These are phyloP conservation scores for Aporrectodea caliginosa DNA, from an alignment of 1,140 invertebrate genomes.

Conservation along the genomic window DNA sequence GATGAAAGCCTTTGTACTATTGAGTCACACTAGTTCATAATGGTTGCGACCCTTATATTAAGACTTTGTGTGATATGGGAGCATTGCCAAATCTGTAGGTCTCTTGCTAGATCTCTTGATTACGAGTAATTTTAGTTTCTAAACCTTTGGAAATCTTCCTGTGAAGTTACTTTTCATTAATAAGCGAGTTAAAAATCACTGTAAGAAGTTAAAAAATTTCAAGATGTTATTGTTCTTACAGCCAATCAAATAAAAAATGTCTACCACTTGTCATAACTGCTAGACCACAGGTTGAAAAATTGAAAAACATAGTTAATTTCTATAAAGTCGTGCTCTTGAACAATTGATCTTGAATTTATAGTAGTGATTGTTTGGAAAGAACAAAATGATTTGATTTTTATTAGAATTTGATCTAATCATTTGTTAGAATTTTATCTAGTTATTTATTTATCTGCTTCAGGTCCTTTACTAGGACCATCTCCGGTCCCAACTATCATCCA, in stretches of 20 bases:
- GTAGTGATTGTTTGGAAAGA: not conserved
- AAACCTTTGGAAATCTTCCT: too few species aligned
- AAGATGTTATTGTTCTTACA: too few species aligned
- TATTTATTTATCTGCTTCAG: conserved; percentile 35
- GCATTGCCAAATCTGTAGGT: not conserved
- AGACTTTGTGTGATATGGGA: not conserved
- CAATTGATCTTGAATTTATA: too few species aligned
- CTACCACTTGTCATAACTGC: too few species aligned
- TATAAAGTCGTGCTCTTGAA: too few species aligned
- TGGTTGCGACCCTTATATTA: not conserved
- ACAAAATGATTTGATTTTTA: not conserved
- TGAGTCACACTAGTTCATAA: not conserved
- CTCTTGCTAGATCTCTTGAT: not conserved
- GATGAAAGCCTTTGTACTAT: not conserved
- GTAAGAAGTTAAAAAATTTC: too few species aligned
- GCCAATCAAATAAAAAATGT: too few species aligned
- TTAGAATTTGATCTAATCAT: not conserved
- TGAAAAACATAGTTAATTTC: too few species aligned
- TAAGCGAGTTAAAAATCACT: too few species aligned
- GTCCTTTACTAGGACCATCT: conserved; percentile 69
- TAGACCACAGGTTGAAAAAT: too few species aligned
- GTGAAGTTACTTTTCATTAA: too few species aligned
- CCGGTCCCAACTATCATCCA: conserved; percentile 76
- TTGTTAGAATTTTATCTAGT: not conserved
- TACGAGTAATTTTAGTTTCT: not conserved